Evolutionary conservation across 2,113 vertebrate genomes (phyloP).

Genomic region (Pimephales promelas): DNA sequence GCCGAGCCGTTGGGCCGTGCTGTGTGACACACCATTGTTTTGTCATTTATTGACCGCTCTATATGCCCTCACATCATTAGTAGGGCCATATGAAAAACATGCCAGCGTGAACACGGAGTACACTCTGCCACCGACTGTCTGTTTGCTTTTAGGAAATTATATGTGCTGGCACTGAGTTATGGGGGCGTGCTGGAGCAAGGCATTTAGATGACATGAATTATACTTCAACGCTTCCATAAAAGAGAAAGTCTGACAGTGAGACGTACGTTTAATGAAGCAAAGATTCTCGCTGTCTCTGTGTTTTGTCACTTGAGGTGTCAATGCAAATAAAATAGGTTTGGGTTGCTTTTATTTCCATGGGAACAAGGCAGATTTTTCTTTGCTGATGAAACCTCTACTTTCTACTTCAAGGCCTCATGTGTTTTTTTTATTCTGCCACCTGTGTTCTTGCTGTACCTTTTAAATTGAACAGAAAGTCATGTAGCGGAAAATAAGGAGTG

Average conservation of each 20-base stretch:
- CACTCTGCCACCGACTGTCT: constrained; percentile 29
- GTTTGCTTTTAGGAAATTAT: constrained; percentile 55
- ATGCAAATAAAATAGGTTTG: constrained; percentile 25
- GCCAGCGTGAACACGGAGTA: constrained; percentile 23
- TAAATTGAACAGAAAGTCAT: constrained; percentile 8
- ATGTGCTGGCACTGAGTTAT: constrained; percentile 38
- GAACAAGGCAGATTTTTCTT: constrained; percentile 31
- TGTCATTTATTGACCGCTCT: constrained; percentile 58
- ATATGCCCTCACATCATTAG: constrained; percentile 47
- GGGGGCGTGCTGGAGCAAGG: constrained; percentile 28
- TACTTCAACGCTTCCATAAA: constrained; percentile 33
- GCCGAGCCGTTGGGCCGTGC: constrained; percentile 35
- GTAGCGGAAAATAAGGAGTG: constrained; percentile 3
- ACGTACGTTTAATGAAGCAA: constrained; percentile 43
- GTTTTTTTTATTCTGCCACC: not conserved
- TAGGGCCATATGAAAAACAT: constrained; percentile 48
- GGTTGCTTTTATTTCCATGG: constrained; percentile 49
- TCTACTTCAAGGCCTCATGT: constrained; percentile 13
- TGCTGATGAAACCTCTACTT: constrained; percentile 16
- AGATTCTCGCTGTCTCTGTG: constrained; percentile 47
- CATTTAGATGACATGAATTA: constrained; percentile 52
- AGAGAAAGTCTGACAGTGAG: constrained; percentile 21
- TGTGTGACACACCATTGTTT: constrained; percentile 49
- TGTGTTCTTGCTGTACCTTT: not conserved
- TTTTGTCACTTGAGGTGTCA: constrained; percentile 51